Percentiles rank a stretch among this genome's conserved stretches.
These are phyloP conservation scores for Conopomorpha cramerella DNA, from an alignment of 1,140 invertebrate genomes.

Conservation along the genomic window DNA sequence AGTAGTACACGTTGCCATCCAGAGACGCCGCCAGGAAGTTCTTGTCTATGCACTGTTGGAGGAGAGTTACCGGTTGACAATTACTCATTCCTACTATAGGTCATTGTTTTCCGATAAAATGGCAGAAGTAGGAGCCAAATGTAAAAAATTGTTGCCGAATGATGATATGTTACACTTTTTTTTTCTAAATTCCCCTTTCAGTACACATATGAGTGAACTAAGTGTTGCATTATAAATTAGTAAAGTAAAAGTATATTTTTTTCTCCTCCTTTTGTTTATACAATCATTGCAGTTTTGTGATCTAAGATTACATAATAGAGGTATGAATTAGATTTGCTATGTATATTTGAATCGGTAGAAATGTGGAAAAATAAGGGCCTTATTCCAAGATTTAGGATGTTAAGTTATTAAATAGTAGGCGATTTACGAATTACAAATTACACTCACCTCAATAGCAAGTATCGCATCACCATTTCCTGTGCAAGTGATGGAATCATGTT, in stretches of 20 bases:
- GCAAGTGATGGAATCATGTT: slow-evolving; percentile 26
- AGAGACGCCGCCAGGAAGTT: slow-evolving; percentile 59
- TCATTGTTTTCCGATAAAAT: too few species aligned
- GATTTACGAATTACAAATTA: neutral
- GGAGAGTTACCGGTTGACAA: neutral
- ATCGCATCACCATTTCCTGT: slow-evolving; percentile 41
- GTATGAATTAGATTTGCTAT: too few species aligned
- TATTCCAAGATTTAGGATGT: too few species aligned
- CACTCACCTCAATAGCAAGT: slow-evolving; percentile 40
- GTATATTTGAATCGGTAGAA: too few species aligned
- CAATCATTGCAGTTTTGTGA: neutral
- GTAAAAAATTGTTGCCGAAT: neutral
- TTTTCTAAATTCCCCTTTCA: too few species aligned
- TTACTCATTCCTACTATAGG: too few species aligned
- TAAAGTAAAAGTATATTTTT: neutral
- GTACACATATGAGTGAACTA: too few species aligned
- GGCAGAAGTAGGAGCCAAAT: neutral
- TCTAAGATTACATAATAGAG: too few species aligned
- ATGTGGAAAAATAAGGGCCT: too few species aligned
- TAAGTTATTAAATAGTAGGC: too few species aligned
- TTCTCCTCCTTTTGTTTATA: too few species aligned
- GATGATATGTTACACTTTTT: too few species aligned
- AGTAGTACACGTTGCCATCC: slow-evolving; percentile 63
- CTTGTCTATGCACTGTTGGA: slow-evolving; percentile 46
- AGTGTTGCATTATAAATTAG: neutral